Evolutionary conservation across 2,113 vertebrate genomes (phyloP).

Genomic region (Stigmatopora argus): DNA sequence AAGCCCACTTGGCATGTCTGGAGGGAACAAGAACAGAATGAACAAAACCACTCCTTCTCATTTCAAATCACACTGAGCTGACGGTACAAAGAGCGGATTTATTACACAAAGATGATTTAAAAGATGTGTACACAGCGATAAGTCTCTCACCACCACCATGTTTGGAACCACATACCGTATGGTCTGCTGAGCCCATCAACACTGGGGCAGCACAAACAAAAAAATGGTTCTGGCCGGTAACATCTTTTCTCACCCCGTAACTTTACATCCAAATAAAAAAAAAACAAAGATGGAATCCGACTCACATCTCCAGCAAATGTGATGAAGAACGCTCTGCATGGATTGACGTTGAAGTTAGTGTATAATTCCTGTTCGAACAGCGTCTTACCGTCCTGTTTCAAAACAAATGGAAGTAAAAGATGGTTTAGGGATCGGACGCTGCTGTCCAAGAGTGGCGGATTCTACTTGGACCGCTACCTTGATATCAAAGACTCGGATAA

Average conservation of each 20-base stretch:
- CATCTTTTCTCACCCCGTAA: not conserved
- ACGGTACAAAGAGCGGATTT: not conserved
- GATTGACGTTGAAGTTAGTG: slow-evolving; percentile 80
- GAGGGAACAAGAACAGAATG: not conserved
- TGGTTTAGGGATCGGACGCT: not conserved
- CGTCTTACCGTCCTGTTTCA: slow-evolving; percentile 79
- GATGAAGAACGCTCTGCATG: slow-evolving; percentile 85
- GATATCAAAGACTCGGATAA: slow-evolving; percentile 91
- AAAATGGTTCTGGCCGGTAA: not conserved
- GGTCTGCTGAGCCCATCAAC: slow-evolving; percentile 23
- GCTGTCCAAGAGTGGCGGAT: not conserved
- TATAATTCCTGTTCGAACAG: slow-evolving; percentile 94
- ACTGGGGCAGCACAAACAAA: slow-evolving; percentile 24
- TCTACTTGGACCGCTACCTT: slow-evolving; percentile 72
- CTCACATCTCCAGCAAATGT: slow-evolving; percentile 92
- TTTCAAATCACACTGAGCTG: not conserved
- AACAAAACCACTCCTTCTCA: not conserved
- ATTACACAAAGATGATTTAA: not conserved
- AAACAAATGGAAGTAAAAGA: slow-evolving; percentile 12
- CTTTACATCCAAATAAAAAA: not conserved
- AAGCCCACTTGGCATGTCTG: slow-evolving; percentile 91
- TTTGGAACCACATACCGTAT: slow-evolving; percentile 12
- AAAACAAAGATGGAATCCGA: slow-evolving; percentile 16
- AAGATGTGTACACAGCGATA: not conserved
- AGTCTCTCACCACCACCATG: slow-evolving; percentile 4